phyloP scores from a whole-genome alignment of 2,113 vertebrate genomes.

The Dissostichus mawsoni region DNA sequence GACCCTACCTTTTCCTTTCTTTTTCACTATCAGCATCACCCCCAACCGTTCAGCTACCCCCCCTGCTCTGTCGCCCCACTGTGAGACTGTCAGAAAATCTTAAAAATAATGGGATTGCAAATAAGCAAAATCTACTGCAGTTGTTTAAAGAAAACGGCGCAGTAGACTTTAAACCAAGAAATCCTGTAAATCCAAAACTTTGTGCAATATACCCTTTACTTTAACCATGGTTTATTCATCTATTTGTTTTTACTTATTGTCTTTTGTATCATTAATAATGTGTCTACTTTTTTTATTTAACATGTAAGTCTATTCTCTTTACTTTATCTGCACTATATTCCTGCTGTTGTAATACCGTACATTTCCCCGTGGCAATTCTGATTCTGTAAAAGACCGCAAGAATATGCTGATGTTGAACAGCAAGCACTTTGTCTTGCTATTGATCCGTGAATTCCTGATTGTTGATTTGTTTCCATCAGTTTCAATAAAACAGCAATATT shows the following conservation, averaged over 20 bases:
- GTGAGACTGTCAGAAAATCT: constrained; percentile 49
- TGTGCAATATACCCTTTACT: no score
- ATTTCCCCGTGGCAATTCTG: no score
- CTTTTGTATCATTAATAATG: no score
- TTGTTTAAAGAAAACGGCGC: not conserved
- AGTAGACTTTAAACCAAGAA: not conserved
- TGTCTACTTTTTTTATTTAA: no score
- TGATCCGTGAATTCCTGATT: not conserved
- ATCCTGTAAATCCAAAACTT: no score
- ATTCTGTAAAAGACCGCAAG: no score
- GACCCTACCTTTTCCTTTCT: constrained; percentile 39
- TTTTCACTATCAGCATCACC: constrained; percentile 28
- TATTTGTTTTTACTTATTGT: no score
- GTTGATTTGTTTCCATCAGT: not conserved
- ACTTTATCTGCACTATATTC: no score
- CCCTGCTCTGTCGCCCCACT: constrained; percentile 23
- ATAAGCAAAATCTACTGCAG: constrained; percentile 30
- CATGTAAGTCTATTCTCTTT: no score
- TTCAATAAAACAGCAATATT: not conserved
- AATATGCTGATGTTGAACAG: not conserved
- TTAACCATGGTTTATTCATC: no score
- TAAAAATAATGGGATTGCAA: constrained; percentile 57
- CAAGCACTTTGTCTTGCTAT: not conserved
- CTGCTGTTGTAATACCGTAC: no score
- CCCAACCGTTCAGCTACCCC: not conserved